These are phyloP conservation scores for Pollimyrus isidori DNA, from an alignment of 2,113 vertebrate genomes.

Conservation along the genomic window DNA sequence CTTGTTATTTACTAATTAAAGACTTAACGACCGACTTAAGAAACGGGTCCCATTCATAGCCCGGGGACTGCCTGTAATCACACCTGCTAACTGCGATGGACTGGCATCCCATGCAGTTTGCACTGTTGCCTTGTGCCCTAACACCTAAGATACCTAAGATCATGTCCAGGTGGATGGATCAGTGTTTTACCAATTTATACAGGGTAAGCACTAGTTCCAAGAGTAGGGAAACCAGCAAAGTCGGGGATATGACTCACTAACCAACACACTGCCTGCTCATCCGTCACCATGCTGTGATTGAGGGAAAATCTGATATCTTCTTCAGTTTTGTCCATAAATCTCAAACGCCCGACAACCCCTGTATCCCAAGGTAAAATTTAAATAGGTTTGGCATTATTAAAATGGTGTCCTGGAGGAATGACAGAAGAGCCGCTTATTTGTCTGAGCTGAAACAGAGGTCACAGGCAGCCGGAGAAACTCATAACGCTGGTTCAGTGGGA, in stretches of 20 bases:
- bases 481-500: neutral
- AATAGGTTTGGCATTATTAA: conserved; percentile 1
- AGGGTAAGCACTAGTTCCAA: neutral
- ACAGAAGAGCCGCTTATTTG: neutral
- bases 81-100: neutral
- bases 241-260: neutral
- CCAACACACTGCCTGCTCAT: neutral
- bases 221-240: neutral
- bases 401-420: neutral
- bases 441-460: neutral
- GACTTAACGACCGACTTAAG: neutral
- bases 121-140: neutral
- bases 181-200: neutral
- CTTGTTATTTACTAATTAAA: neutral
- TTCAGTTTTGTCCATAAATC: neutral
- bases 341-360: neutral
- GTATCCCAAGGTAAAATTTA: neutral
- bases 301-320: neutral
- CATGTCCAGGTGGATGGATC: neutral
- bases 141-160: neutral
- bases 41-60: neutral
- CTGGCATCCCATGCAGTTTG: neutral
- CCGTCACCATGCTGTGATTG: neutral
- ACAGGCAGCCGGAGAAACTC: neutral
- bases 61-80: neutral